Conservation (phyloP, 2,797 vertebrate species). For the Hydrocynus forskahlii region DNA sequence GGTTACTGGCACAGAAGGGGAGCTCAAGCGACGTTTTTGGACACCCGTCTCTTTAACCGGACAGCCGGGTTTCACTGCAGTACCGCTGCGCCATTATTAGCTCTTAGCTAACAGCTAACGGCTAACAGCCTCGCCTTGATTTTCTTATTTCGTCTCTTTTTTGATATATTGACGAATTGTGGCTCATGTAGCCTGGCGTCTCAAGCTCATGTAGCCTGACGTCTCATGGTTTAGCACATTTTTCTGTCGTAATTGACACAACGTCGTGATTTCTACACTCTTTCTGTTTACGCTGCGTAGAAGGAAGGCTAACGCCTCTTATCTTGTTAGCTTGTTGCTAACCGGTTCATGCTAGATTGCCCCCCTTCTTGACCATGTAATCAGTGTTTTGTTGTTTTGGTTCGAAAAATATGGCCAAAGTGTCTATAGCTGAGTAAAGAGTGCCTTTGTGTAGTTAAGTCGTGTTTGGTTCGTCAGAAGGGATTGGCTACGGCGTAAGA, state of each 20-base stretch:
- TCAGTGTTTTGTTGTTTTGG: too few species aligned
- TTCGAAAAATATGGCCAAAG: too few species aligned
- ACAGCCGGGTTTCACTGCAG: constrained; percentile 53
- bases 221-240: too few species aligned
- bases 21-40: constrained; percentile 21
- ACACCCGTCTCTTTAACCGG: constrained; percentile 9
- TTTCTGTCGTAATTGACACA: too few species aligned
- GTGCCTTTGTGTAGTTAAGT: too few species aligned
- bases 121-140: neutral
- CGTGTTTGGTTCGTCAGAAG: too few species aligned
- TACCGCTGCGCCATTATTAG: constrained; percentile 57
- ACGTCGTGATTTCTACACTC: neutral
- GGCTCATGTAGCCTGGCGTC: neutral
- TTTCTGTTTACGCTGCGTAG: constrained; percentile 48
- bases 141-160: neutral
- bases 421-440: too few species aligned
- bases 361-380: too few species aligned
- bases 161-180: neutral
- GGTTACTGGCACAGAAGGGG: too few species aligned
- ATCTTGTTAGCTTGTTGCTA: neutral
- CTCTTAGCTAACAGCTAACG: neutral
- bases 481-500: too few species aligned
- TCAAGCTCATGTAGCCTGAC: too few species aligned
- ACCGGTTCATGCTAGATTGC: neutral
- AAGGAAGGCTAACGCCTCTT: constrained; percentile 42